These are phyloP conservation scores for Dendrolimus kikuchii DNA, from an alignment of 1,140 invertebrate genomes.

Conservation along the genomic window DNA sequence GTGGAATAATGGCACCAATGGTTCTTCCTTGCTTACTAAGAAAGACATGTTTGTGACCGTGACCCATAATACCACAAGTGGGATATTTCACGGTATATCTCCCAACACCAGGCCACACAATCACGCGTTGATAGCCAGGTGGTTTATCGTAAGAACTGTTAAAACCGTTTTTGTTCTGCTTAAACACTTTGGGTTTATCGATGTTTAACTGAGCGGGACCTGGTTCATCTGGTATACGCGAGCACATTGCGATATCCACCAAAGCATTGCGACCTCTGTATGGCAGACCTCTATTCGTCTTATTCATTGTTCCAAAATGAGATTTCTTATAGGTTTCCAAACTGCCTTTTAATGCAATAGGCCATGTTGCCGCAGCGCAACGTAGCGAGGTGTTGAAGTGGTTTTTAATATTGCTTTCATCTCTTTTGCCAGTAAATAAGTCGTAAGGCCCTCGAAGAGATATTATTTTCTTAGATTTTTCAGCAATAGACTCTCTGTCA, in stretches of 20 bases:
- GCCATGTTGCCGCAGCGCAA: constrained; percentile 42
- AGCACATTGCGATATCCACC: constrained; percentile 43
- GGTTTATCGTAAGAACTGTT: constrained; percentile 54
- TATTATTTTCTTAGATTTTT: constrained; percentile 46
- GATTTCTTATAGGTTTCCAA: constrained; percentile 47
- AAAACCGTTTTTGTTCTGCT: constrained; percentile 39
- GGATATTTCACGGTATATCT: constrained; percentile 29
- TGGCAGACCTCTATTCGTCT: constrained; percentile 37
- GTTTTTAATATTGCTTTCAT: constrained; percentile 42
- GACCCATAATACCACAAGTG: constrained; percentile 30
- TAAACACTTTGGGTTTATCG: constrained; percentile 29
- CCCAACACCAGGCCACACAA: constrained; percentile 55
- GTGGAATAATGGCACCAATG: constrained; percentile 41
- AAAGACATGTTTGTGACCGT: constrained; percentile 53
- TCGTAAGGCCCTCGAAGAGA: constrained; percentile 55
- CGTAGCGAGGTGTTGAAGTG: constrained; percentile 39
- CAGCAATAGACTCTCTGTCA: constrained; percentile 45
- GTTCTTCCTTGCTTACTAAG: constrained; percentile 44
- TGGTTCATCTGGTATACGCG: constrained; percentile 33
- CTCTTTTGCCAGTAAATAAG: constrained; percentile 47
- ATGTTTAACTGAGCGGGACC: constrained; percentile 38
- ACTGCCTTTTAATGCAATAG: constrained; percentile 34
- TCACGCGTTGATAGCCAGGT: constrained; percentile 37
- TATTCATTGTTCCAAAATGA: constrained; percentile 50
- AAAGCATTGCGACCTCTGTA: constrained; percentile 43